Conservation (phyloP, 2,797 vertebrate species). For the Gallinago nigripennis region DNA sequence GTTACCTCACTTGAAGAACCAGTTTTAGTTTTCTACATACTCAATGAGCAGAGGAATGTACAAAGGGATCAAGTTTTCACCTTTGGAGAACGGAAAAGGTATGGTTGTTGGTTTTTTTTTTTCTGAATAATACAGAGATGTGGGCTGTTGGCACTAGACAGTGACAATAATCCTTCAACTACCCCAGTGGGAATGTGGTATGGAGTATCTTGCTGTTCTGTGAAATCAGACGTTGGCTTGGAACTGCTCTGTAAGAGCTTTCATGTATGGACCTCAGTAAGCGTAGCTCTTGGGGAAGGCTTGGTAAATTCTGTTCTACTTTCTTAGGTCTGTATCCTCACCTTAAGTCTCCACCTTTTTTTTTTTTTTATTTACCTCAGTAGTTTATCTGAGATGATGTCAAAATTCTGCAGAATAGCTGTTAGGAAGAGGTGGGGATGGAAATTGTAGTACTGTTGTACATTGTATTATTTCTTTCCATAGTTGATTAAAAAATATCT, state of each 20-base stretch:
- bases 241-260: neutral
- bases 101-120: neutral
- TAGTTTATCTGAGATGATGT: neutral
- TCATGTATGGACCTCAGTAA: neutral
- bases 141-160: neutral
- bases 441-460: neutral
- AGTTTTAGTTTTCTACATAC: neutral
- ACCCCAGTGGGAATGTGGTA: neutral
- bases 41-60: neutral
- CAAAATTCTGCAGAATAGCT: neutral
- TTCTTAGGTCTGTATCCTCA: neutral
- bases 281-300: neutral
- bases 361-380: neutral
- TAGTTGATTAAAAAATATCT: neutral
- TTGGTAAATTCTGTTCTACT: neutral
- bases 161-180: neutral
- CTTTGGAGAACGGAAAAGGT: neutral
- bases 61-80: neutral
- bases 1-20: neutral
- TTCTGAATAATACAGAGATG: neutral
- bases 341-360: neutral
- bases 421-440: rapidly evolving
- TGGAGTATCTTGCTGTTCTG: neutral
- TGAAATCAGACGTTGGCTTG: neutral
- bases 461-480: neutral